Conservation (phyloP, 1,140 invertebrate species). For the Bombus vancouverensis region DNA sequence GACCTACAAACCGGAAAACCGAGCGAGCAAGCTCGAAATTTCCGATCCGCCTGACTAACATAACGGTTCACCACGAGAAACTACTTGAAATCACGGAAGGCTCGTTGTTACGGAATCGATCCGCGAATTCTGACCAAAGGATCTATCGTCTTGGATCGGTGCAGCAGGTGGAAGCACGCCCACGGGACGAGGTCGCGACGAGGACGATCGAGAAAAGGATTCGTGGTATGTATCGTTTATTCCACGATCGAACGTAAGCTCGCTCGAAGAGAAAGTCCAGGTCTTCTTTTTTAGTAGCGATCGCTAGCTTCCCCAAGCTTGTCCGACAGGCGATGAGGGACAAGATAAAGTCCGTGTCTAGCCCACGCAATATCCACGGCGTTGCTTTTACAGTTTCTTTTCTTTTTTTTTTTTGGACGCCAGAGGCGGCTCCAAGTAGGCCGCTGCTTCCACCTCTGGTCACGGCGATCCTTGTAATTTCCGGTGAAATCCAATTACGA, state of each 20-base stretch:
- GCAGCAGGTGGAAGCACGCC: constrained; percentile 44
- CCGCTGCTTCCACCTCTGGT: constrained; percentile 31
- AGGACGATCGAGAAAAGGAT: constrained; percentile 59
- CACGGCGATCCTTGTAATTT: constrained; percentile 56
- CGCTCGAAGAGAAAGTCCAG: constrained; percentile 29
- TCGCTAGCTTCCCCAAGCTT: constrained; percentile 2
- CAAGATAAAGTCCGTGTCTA: constrained; percentile 43
- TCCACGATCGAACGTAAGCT: not conserved
- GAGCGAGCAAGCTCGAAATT: constrained; percentile 1
- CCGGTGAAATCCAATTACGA: constrained; percentile 69
- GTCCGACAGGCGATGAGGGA: constrained; percentile 34
- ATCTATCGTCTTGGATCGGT: not conserved
- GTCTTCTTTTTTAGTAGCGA: constrained; percentile 28
- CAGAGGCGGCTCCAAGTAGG: constrained; percentile 29
- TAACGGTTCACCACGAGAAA: not conserved
- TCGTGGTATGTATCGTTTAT: constrained; percentile 10
- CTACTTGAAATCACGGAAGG: not conserved
- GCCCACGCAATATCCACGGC: constrained; percentile 57
- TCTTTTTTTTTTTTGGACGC: not conserved
- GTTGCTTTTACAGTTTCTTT: not conserved
- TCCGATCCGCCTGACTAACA: not conserved
- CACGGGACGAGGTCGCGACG: constrained; percentile 62
- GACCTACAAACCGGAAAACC: constrained; percentile 7
- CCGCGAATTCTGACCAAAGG: not conserved
- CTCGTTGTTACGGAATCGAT: not conserved